Percentiles rank a stretch among this genome's conserved stretches.
These are phyloP conservation scores for Ginglymostoma cirratum DNA, from an alignment of 2,113 vertebrate genomes.

Conservation along the genomic window DNA sequence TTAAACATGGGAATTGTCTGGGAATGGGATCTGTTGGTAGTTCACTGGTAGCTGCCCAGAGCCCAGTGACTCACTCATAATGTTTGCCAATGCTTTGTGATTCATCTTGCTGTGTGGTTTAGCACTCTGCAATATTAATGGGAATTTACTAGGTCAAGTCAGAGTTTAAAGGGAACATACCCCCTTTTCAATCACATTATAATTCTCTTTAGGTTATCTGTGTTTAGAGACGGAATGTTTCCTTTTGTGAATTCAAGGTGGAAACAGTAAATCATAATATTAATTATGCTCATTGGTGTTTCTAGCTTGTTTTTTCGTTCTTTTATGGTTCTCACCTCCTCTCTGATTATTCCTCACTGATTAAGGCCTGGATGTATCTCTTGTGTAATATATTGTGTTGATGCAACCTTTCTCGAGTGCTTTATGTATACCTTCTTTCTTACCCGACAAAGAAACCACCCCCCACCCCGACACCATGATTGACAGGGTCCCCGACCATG, in stretches of 20 bases:
- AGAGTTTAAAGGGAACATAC: not conserved
- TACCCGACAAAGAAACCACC: not conserved
- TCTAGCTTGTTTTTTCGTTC: not conserved
- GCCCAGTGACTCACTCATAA: not conserved
- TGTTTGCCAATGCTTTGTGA: not conserved
- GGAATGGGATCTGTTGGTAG: not conserved
- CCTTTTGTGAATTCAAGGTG: not conserved
- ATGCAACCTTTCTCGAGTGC: not conserved
- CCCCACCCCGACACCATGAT: no score
- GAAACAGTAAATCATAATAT: not conserved
- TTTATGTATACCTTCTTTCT: not conserved
- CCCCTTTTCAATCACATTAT: not conserved
- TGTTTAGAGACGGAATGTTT: not conserved
- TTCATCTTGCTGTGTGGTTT: not conserved
- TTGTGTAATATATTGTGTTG: not conserved
- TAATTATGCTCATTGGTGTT: not conserved
- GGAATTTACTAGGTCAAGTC: not conserved
- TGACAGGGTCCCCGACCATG: not conserved
- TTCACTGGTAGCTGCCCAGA: not conserved
- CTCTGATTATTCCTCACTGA: not conserved
- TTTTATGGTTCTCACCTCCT: not conserved
- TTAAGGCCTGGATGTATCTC: not conserved
- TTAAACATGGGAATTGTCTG: not conserved
- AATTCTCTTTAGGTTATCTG: not conserved
- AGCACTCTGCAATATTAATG: not conserved